These are phyloP conservation scores for Fregetta grallaria DNA, from an alignment of 2,113 vertebrate genomes.

Conservation along the genomic window DNA sequence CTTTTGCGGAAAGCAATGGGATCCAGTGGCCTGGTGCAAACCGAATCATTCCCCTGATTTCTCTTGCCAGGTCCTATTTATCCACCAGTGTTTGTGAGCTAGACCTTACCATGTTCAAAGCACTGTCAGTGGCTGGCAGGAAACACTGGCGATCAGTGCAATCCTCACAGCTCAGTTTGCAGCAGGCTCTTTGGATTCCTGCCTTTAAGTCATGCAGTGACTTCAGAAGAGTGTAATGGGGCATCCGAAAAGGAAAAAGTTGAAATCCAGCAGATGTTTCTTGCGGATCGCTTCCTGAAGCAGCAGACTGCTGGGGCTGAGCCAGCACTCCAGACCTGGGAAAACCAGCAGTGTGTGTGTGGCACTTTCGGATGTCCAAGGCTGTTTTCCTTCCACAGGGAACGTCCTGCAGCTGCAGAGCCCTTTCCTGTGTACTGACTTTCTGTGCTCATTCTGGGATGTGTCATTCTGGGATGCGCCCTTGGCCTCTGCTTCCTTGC, in stretches of 20 bases:
- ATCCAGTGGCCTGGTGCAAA: neutral
- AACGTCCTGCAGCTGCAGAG: neutral
- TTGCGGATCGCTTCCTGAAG: neutral
- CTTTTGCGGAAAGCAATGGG: neutral
- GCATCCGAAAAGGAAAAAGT: neutral
- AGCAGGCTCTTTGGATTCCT: conserved; percentile 24
- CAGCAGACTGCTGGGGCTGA: neutral
- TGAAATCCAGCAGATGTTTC: conserved; percentile 24
- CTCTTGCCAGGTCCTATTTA: conserved; percentile 5
- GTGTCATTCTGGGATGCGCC: neutral
- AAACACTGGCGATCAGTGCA: neutral
- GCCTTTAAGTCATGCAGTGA: neutral
- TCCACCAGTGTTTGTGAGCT: neutral
- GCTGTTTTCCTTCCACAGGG: neutral
- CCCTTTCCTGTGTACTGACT: neutral
- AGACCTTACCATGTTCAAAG: neutral
- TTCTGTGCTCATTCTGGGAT: neutral
- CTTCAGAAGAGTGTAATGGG: neutral
- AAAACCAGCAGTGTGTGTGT: neutral
- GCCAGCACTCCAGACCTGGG: conserved; percentile 3
- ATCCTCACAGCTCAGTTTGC: neutral
- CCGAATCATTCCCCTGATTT: neutral
- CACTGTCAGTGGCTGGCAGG: neutral
- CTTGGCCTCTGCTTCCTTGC: neutral
- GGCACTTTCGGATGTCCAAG: neutral